Conservation (phyloP, 92 coral and sea anemone species). For the Porites rus region DNA sequence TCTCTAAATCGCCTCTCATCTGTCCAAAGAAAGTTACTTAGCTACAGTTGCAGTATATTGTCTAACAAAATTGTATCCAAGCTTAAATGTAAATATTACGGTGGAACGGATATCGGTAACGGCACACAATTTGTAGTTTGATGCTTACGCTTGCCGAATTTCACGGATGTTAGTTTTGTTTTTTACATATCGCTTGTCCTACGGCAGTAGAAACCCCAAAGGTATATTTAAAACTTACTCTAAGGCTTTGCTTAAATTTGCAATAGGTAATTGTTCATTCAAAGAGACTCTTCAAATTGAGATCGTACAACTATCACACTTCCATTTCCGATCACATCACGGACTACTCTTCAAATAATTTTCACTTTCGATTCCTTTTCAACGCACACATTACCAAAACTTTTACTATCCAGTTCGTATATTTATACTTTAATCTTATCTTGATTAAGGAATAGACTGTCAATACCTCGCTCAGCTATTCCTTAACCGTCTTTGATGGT, state of each 20-base stretch:
- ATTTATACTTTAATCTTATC: slow-evolving; percentile 7
- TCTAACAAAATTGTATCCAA: not conserved
- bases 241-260: not conserved
- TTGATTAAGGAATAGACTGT: slow-evolving; percentile 4
- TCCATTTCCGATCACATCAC: not conserved
- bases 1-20: not conserved
- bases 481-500: not conserved
- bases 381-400: not conserved
- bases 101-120: not conserved
- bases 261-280: not conserved
- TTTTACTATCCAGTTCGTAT: not conserved
- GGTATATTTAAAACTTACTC: not conserved
- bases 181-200: not conserved
- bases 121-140: not conserved
- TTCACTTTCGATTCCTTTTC: not conserved
- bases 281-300: not conserved
- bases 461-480: not conserved
- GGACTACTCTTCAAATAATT: not conserved
- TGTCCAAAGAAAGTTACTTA: not conserved
- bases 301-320: not conserved
- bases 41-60: not conserved
- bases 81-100: not conserved
- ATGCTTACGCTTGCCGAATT: not conserved
- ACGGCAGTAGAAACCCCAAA: not conserved
- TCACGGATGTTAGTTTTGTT: not conserved